These are phyloP conservation scores for Coreius guichenoti DNA, from an alignment of 2,797 vertebrate genomes.

Conservation along the genomic window DNA sequence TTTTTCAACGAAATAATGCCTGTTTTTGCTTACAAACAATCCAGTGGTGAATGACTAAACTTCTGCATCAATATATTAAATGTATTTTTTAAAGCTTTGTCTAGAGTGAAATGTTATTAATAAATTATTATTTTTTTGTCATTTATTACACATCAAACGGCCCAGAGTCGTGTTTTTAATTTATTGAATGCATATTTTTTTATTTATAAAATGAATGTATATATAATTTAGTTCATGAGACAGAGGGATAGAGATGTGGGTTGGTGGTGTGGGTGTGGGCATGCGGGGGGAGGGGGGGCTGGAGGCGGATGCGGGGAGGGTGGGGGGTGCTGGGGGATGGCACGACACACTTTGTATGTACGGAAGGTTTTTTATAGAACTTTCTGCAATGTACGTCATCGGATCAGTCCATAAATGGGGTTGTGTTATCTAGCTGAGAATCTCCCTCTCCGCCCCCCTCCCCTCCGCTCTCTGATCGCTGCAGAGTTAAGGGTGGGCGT, in stretches of 20 bases:
- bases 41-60: background rate
- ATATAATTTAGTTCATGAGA: slow-evolving; percentile 57
- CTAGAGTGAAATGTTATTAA: background rate
- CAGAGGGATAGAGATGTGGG: slow-evolving; percentile 76
- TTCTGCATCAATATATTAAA: background rate
- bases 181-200: background rate
- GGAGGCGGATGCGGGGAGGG: slow-evolving; percentile 62
- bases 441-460: slow-evolving; percentile 72
- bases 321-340: slow-evolving; percentile 80
- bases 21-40: background rate
- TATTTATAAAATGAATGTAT: slow-evolving; percentile 20
- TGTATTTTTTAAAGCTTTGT: background rate
- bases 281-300: slow-evolving; percentile 76
- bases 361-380: slow-evolving; percentile 84
- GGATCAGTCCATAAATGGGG: slow-evolving; percentile 87
- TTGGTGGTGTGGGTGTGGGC: slow-evolving; percentile 80
- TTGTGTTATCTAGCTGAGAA: slow-evolving; percentile 85
- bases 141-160: slow-evolving; percentile 33
- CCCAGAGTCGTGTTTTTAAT: slow-evolving; percentile 29
- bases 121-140: slow-evolving; percentile 19
- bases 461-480: slow-evolving; percentile 71
- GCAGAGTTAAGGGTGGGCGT: slow-evolving; percentile 84
- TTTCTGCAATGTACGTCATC: slow-evolving; percentile 90
- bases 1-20: slow-evolving; percentile 27
- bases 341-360: slow-evolving; percentile 89